Evolutionary conservation across 2,113 vertebrate species (phyloP).

Genomic region (Labeo catla): DNA sequence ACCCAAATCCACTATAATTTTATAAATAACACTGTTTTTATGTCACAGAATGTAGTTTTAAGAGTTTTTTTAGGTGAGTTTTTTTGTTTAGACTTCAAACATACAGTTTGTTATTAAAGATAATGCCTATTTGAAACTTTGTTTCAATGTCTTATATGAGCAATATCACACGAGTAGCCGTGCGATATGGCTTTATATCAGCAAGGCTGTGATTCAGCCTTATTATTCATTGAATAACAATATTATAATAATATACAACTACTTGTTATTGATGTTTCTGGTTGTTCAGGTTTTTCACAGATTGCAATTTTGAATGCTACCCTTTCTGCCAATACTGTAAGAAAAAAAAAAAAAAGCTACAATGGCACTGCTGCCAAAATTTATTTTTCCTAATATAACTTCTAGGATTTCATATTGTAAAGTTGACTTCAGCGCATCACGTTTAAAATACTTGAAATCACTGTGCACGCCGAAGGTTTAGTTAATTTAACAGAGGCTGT

Average conservation of each 20-base stretch:
- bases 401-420: background rate
- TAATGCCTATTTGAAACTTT: too few relatives aligned
- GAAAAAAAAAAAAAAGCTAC: background rate
- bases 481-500: background rate
- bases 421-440: background rate
- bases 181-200: too few relatives aligned
- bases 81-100: too few relatives aligned
- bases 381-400: background rate
- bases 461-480: conserved; percentile 1
- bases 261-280: background rate
- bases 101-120: too few relatives aligned
- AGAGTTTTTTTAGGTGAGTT: too few relatives aligned
- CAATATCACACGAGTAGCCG: too few relatives aligned
- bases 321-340: background rate
- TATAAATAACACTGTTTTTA: too few relatives aligned
- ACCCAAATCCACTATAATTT: too few relatives aligned
- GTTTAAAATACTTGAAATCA: background rate
- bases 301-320: background rate
- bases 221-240: too few relatives aligned
- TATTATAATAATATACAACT: background rate
- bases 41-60: too few relatives aligned
- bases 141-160: too few relatives aligned
- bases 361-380: background rate
- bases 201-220: too few relatives aligned
- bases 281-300: background rate